A percentile compares a stretch with the other conserved stretches of the same genome.
Conservation (phyloP, 2,888 invertebrate species). For the Stratiomys singularior region DNA sequence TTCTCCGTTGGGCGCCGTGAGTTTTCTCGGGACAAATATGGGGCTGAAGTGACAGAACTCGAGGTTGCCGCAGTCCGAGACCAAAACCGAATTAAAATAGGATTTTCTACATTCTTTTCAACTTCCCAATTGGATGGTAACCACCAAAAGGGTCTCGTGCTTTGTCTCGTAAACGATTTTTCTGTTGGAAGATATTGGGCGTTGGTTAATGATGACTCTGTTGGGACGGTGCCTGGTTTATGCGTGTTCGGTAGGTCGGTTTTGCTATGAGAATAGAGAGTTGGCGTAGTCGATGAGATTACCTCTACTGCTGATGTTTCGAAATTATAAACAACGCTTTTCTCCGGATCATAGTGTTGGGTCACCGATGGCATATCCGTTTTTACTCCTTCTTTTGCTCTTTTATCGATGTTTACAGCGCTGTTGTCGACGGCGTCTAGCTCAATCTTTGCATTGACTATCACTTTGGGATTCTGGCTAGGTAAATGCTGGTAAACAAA, state of each 20-base stretch:
- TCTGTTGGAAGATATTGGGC: not conserved
- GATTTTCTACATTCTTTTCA: slow-evolving; percentile 58
- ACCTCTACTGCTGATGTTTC: too few species aligned
- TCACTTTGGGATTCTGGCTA: too few species aligned
- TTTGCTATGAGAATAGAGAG: too few species aligned
- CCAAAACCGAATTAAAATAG: slow-evolving; percentile 62
- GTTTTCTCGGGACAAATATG: slow-evolving; percentile 50
- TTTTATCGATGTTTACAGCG: too few species aligned
- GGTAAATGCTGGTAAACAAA: too few species aligned
- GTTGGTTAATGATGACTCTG: slow-evolving; percentile 50
- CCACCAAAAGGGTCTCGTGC: slow-evolving; percentile 62
- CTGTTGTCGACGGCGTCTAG: too few species aligned
- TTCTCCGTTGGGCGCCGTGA: slow-evolving; percentile 52
- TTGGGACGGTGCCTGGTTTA: slow-evolving; percentile 49
- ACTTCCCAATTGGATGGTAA: slow-evolving; percentile 61
- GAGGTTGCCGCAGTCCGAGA: slow-evolving; percentile 53
- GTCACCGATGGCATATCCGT: too few species aligned
- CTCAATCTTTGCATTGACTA: too few species aligned
- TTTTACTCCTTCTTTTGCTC: too few species aligned
- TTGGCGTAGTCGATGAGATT: too few species aligned
- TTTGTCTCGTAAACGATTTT: slow-evolving; percentile 29
- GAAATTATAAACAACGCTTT: too few species aligned
- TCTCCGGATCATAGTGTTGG: too few species aligned
- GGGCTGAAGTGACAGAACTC: slow-evolving; percentile 13
- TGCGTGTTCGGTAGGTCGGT: slow-evolving; percentile 29